Base-by-base conservation (phyloP, 2,797 vertebrate species). In the Synaphobranchus kaupii region DNA sequence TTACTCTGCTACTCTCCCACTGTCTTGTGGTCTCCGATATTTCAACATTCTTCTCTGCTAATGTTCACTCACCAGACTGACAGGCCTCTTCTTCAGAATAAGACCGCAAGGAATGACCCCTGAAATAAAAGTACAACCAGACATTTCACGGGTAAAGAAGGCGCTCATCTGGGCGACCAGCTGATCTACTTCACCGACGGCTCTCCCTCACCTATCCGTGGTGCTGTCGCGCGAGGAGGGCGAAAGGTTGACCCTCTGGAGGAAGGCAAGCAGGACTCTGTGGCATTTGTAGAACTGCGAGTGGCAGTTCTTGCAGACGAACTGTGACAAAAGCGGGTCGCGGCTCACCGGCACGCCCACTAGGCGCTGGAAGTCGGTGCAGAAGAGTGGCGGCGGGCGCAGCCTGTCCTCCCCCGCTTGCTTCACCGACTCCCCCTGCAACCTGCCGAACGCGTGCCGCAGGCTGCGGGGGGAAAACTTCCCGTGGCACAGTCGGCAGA, bases 281-380 rank as follows among this genome's bases (percentile, higher is more conserved):
- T 97, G 97, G 93, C 98, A 99, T 91, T 98, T 98, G 90, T 99
- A 99, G 95, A 99, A 99, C 94, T 99, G 98, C 39, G 96, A 87
- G 17, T 98, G 97, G 92, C 98, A 99, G 92, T 95, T 98, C 95
- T 98, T 98, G 92, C 98, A 99, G 90, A 99, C 95, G 0, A 97
- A 99, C 91, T 97, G 97, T 0, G 98, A 97, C 1, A 99, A 93
- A 0, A 93, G 86, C 0, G 98, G 97, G 90, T 99, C 97, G 13
- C 96, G 96, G 87, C 94, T 94, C 89, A 98, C 90, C 0, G 95
- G 95, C 73, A 99, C 97, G 0, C 98, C 98, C 0, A 99, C 95
- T 90, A 99, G 94, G 3, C 92, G 95, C 94, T 99, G 98, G 92
- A 99, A 99, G 91, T 99, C 98, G 0, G 94, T 56, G 91, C 97